phyloP scores from a whole-genome alignment of 2,888 invertebrate genomes.

The Eilema caniola region DNA sequence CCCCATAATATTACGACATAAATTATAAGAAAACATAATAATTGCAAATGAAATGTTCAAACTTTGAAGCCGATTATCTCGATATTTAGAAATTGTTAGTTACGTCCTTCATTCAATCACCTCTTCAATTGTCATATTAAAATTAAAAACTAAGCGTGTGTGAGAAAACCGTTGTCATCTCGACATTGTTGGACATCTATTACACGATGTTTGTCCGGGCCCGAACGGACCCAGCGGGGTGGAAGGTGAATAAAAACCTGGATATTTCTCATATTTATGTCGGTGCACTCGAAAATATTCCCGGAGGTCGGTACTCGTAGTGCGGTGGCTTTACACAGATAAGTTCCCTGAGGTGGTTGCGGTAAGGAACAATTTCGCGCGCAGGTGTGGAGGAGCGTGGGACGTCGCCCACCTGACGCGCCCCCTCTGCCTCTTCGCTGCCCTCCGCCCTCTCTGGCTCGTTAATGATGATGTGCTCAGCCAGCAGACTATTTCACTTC shows the following conservation, averaged over 20 bases:
- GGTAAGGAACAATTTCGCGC: conserved; percentile 80
- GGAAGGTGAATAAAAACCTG: conserved; percentile 82
- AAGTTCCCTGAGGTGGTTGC: conserved; percentile 68
- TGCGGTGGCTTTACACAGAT: conserved; percentile 64
- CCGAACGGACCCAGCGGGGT: conserved; percentile 58
- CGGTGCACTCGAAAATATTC: conserved; percentile 85
- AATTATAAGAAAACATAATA: too few relatives aligned
- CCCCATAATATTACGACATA: too few relatives aligned
- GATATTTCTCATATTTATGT: conserved; percentile 86
- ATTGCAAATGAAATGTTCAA: too few relatives aligned
- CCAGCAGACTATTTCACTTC: conserved; percentile 92
- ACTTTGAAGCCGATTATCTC: too few relatives aligned
- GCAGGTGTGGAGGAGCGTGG: conserved; percentile 83
- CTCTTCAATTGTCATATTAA: conserved; percentile 45
- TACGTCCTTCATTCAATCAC: too few relatives aligned
- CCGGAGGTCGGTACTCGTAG: conserved; percentile 71
- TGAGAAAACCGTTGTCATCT: conserved; percentile 71
- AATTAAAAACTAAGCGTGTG: conserved; percentile 56
- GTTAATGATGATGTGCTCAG: conserved; percentile 93
- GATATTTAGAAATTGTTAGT: too few relatives aligned
- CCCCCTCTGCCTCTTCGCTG: conserved; percentile 87
- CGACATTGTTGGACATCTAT: conserved; percentile 79
- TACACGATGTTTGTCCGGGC: conserved; percentile 75
- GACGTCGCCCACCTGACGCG: conserved; percentile 87
- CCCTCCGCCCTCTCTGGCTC: conserved; percentile 89